Evolutionary conservation across 2,888 invertebrate genomes (phyloP).

Genomic region (Polyommatus icarus): DNA sequence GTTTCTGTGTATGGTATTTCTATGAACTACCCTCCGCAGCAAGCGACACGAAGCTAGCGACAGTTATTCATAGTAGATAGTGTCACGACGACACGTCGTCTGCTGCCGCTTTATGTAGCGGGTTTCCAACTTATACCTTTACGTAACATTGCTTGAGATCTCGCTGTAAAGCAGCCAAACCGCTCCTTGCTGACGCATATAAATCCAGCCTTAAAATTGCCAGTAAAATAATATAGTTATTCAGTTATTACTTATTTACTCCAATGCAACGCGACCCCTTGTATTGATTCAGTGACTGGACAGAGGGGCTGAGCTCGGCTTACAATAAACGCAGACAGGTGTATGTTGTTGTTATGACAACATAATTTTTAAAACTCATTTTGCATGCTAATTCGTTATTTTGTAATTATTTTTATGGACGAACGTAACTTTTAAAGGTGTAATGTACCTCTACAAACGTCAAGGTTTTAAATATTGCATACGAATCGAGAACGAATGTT

Average conservation of each 20-base stretch:
- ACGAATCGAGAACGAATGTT: neutral
- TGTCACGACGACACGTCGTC: too few relatives aligned
- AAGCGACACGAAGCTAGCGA: too few relatives aligned
- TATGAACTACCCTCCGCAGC: too few relatives aligned
- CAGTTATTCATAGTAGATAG: too few relatives aligned
- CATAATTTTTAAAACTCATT: neutral
- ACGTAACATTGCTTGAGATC: too few relatives aligned
- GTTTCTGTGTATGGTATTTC: too few relatives aligned
- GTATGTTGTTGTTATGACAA: neutral
- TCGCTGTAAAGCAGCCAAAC: too few relatives aligned
- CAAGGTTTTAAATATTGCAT: neutral
- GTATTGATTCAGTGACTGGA: constrained; percentile 9
- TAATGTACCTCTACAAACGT: neutral
- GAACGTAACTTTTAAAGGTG: neutral
- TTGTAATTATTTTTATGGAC: neutral
- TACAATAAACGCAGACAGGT: neutral
- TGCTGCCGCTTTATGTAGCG: too few relatives aligned
- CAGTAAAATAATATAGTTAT: neutral
- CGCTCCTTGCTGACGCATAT: too few relatives aligned
- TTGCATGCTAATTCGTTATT: neutral
- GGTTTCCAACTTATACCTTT: too few relatives aligned
- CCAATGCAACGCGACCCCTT: neutral
- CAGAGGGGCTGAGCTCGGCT: neutral
- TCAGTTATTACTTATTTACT: constrained; percentile 4
- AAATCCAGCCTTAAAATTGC: neutral